Conservation (phyloP, 2,888 invertebrate genomes). For the Petrolisthes manimaculis region DNA sequence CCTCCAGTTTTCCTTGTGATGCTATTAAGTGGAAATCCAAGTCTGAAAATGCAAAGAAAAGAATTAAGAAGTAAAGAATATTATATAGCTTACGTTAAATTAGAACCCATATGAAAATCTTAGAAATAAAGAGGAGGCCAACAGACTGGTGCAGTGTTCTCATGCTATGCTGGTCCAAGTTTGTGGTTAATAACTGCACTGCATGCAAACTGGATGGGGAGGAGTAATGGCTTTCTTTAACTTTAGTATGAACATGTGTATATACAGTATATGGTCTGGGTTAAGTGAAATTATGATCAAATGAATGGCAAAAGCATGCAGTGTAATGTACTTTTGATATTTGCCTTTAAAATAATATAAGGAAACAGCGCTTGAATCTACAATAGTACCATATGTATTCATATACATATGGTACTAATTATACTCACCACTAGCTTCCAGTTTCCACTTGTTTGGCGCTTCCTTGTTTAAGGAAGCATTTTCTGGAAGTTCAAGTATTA, state of each 20-base stretch:
- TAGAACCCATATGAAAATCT: conserved; percentile 58
- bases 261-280: neutral
- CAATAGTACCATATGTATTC: neutral
- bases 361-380: no score
- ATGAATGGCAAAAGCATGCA: no score
- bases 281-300: no score
- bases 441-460: conserved; percentile 47
- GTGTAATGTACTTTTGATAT: no score
- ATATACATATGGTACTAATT: neutral
- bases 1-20: conserved; percentile 15
- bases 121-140: neutral
- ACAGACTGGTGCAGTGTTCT: no score
- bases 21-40: neutral
- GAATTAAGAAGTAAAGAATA: neutral
- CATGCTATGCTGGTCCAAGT: neutral
- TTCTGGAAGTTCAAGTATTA: conserved; percentile 14
- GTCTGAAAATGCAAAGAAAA: neutral
- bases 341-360: no score
- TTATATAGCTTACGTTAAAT: neutral
- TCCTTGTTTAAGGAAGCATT: conserved; percentile 24
- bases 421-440: conserved; percentile 23
- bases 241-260: neutral
- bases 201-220: no score
- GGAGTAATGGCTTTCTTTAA: no score
- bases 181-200: neutral